These are phyloP conservation scores for Centropus bengalensis DNA, from an alignment of 2,113 vertebrate species.

Conservation along the genomic window DNA sequence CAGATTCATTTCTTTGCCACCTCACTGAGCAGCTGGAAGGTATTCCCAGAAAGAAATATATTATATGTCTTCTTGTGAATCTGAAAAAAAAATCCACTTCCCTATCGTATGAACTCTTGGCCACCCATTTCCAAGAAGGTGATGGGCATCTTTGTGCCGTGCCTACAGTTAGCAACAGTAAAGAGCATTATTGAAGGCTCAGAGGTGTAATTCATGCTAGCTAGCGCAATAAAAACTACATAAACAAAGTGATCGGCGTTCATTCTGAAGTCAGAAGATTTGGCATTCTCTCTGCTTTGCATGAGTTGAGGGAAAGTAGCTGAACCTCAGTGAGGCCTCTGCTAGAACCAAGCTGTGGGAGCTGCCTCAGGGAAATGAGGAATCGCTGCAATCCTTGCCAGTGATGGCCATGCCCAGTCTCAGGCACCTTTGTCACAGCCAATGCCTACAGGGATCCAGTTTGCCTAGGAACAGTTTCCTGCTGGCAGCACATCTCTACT, in stretches of 20 bases:
- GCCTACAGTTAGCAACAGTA: neutral
- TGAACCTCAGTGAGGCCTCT: neutral
- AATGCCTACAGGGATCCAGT: neutral
- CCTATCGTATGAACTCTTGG: neutral
- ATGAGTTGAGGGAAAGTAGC: neutral
- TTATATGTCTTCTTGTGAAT: neutral
- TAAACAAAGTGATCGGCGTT: neutral
- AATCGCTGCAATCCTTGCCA: neutral
- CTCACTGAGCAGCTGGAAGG: conserved; percentile 5
- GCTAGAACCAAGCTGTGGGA: neutral
- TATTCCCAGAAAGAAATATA: neutral
- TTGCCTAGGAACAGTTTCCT: neutral
- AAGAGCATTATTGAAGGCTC: neutral
- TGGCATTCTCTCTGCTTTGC: neutral
- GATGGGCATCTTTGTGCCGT: neutral
- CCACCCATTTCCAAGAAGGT: neutral
- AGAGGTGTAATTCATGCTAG: neutral
- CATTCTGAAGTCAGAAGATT: neutral
- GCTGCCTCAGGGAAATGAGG: neutral
- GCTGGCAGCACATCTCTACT: neutral
- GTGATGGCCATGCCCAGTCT: accelerated
- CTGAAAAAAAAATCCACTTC: neutral
- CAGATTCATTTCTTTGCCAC: conserved; percentile 14
- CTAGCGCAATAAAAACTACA: neutral
- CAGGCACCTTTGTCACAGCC: neutral